These are phyloP conservation scores for Epsilonema sp. DNA, from an alignment of 2,888 invertebrate genomes.

Conservation along the genomic window DNA sequence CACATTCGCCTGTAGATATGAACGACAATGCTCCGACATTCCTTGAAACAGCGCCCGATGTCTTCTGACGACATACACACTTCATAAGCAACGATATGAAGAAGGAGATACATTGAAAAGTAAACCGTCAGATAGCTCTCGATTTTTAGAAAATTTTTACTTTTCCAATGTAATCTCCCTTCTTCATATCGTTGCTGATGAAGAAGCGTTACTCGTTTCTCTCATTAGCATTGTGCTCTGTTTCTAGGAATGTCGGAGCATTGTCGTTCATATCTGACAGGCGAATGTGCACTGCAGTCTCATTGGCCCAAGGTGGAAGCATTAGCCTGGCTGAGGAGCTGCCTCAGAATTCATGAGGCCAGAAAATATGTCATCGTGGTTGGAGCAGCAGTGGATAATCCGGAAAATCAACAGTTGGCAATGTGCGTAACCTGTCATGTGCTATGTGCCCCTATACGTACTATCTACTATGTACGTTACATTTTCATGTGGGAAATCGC, in stretches of 20 bases:
- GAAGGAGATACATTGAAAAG: too few relatives aligned
- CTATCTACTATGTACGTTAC: neutral
- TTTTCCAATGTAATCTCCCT: too few relatives aligned
- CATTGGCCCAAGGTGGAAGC: constrained; percentile 44
- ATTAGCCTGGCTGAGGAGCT: constrained; percentile 51
- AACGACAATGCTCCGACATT: too few relatives aligned
- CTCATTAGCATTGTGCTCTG: neutral
- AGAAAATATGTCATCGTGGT: constrained; percentile 62
- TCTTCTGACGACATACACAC: too few relatives aligned
- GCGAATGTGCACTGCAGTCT: neutral
- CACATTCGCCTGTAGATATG: too few relatives aligned
- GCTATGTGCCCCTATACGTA: too few relatives aligned
- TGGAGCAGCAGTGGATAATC: constrained; percentile 41
- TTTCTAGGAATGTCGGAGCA: neutral
- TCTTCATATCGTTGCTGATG: neutral
- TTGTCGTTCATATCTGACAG: neutral
- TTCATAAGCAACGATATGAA: too few relatives aligned
- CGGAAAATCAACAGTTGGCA: neutral
- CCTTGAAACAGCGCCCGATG: too few relatives aligned
- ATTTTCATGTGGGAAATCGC: neutral
- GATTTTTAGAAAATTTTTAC: too few relatives aligned
- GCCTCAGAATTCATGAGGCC: constrained; percentile 62
- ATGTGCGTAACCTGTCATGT: too few relatives aligned
- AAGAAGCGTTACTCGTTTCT: neutral
- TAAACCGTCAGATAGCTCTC: too few relatives aligned